These are phyloP conservation scores for Apteryx owenii DNA, from an alignment of 2,113 vertebrate species.

Conservation along the genomic window DNA sequence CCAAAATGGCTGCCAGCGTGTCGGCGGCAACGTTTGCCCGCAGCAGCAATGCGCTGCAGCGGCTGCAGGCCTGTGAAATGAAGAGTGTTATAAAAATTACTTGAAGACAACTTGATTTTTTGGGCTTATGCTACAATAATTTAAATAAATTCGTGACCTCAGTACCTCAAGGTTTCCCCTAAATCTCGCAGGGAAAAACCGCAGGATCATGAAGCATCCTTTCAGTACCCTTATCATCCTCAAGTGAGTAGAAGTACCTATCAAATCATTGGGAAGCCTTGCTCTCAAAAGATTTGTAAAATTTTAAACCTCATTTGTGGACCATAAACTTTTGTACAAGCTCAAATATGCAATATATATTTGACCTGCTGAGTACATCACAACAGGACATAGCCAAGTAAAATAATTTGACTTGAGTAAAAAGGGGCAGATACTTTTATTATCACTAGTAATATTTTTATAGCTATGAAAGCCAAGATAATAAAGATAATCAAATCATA, in stretches of 20 bases:
- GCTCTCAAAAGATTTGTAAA: slow-evolving; percentile 41
- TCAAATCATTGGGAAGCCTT: not conserved
- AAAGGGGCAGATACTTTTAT: slow-evolving; percentile 63
- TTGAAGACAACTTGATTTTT: not conserved
- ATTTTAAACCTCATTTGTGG: slow-evolving; percentile 35
- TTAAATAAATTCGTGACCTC: not conserved
- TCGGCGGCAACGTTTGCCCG: not conserved
- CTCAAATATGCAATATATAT: slow-evolving; percentile 14
- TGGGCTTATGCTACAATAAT: not conserved
- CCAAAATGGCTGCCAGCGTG: not conserved
- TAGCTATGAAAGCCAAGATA: slow-evolving; percentile 49
- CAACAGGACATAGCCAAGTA: slow-evolving; percentile 10
- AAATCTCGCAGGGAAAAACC: not conserved
- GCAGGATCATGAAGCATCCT: not conserved
- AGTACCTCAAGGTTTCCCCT: not conserved
- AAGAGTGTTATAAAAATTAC: not conserved
- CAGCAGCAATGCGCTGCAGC: not conserved
- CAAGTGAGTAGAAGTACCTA: slow-evolving; percentile 7
- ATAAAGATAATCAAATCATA: slow-evolving; percentile 56
- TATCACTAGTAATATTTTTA: slow-evolving; percentile 66
- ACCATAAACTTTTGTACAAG: slow-evolving; percentile 30
- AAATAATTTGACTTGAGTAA: slow-evolving; percentile 47
- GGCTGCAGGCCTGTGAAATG: not conserved
- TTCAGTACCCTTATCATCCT: not conserved
- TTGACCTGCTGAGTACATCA: slow-evolving; percentile 16